A percentile compares a stretch with the other conserved stretches of the same genome.
These are phyloP conservation scores for Echinarachnius parma DNA, from an alignment of 53 echinoderm and acorn worm species.

Conservation along the genomic window DNA sequence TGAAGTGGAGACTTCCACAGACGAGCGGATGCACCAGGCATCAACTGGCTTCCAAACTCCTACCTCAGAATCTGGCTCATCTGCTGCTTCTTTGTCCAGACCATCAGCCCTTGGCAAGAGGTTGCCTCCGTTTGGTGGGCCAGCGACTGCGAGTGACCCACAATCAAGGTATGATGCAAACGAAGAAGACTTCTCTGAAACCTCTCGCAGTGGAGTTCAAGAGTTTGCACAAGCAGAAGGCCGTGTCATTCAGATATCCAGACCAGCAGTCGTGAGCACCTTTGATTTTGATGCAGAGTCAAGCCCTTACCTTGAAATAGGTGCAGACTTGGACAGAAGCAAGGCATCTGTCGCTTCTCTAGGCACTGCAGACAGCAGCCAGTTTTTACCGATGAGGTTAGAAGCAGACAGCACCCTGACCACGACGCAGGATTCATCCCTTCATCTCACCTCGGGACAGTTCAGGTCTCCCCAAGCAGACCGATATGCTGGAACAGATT, in stretches of 20 bases:
- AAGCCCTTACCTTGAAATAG: not conserved
- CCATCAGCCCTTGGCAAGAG: conserved; percentile 32
- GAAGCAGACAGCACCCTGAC: not conserved
- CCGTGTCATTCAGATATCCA: conserved; percentile 19
- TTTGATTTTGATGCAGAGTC: not conserved
- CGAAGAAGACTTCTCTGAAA: no score
- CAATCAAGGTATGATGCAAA: not conserved
- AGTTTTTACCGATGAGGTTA: not conserved
- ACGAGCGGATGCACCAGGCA: conserved; percentile 34
- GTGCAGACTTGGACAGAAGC: not conserved
- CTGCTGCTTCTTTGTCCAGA: no score
- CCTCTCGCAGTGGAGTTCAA: not conserved
- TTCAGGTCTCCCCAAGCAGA: no score
- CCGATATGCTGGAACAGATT: no score
- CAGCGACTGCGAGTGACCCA: not conserved
- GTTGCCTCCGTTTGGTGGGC: conserved; percentile 33
- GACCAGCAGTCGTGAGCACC: conserved; percentile 9
- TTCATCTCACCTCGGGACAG: not conserved
- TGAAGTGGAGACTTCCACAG: conserved; percentile 70
- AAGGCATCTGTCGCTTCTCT: not conserved
- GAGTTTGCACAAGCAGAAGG: not conserved
- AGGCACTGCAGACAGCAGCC: not conserved
- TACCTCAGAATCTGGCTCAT: no score
- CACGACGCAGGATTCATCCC: not conserved
- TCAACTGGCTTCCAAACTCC: no score